Percentiles rank a stretch among this genome's conserved stretches.
phyloP scores from a whole-genome alignment of 2,888 invertebrate species.

The Bombylius discolor region DNA sequence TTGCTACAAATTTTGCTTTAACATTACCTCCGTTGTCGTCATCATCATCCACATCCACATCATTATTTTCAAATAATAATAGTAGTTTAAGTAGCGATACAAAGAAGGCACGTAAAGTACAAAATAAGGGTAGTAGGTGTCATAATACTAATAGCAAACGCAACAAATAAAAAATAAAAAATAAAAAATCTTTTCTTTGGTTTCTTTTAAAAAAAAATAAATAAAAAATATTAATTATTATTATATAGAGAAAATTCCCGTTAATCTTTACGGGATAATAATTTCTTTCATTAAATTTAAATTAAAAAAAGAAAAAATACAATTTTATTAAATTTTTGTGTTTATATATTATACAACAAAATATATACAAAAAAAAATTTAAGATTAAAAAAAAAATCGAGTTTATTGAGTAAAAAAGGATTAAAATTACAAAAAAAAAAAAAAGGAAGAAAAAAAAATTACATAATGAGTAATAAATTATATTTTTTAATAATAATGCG shows the following conservation, averaged over 20 bases:
- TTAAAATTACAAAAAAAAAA: neutral
- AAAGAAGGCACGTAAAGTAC: slow-evolving; percentile 38
- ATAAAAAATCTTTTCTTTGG: slow-evolving; percentile 16
- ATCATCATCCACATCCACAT: slow-evolving; percentile 6
- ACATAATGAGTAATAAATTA: neutral
- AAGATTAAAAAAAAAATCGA: too few species aligned
- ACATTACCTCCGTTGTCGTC: neutral
- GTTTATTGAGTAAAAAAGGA: neutral
- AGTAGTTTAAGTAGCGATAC: slow-evolving; percentile 23
- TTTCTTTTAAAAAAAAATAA: neutral
- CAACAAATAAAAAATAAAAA: slow-evolving; percentile 33
- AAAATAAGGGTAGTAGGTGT: slow-evolving; percentile 34
- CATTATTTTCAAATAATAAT: neutral
- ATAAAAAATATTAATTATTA: too few species aligned
- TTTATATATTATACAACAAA: neutral
- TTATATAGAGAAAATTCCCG: too few species aligned
- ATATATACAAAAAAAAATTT: neutral
- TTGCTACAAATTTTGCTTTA: too few species aligned
- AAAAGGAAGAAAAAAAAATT: neutral
- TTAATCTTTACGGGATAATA: too few species aligned
- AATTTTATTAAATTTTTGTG: neutral
- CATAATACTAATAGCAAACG: slow-evolving; percentile 35
- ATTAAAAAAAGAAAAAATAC: neutral
- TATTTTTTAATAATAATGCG: neutral
- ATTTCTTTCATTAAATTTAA: too few species aligned